Base-by-base conservation (phyloP, 2,113 vertebrate genomes). In the Odobenus rosmarus region DNA sequence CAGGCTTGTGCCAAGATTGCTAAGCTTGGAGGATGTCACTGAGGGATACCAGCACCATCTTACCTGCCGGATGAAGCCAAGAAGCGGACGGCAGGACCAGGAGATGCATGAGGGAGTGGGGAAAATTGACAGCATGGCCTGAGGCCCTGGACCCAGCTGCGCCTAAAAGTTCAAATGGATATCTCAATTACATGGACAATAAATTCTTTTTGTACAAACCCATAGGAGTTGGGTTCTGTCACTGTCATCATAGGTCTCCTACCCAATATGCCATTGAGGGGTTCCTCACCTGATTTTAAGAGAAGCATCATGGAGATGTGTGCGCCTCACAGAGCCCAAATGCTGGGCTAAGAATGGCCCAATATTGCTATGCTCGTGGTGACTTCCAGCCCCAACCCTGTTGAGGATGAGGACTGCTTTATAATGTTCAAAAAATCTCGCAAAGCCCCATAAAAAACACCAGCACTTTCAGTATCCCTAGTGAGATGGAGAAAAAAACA, bases 361-460 rank as follows among this genome's bases (percentile, higher is more conserved):
- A 0, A 0, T n/a, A 5, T 33, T 86, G 0, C 31, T 1, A 3
- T 11, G 3, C 19, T 2, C 19, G 9, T 24, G 18, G 55, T 0
- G 19, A 72, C n/a, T 4, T 13, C 81, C 39, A 28, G 5, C 31
- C 79, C 80, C 72, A 28, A 1, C 19, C 55, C 31, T 1, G 1
- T 4, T 1, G 14, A 51, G 26, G 36, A 18, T 15, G 19, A 51
- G 28, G 26, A 72, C 57, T 21, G 18, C 53, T 24, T 80, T n/a
- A 19, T 1, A 64, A 80, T 4, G 0, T 7, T 55, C 23, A 59
- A 24, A 74, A 62, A 11, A 11, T 31, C 21, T 80, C 51, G 28
- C 72, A 71, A 46, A 62, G 16, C 24, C 53, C 51, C 76, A 19
- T 3, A 24, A 5, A 57, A 62, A 5, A 69, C 5, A 3, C 39